These are phyloP conservation scores for Scaptomyza reducta DNA, from an alignment of 2,888 invertebrate genomes.

Conservation along the genomic window DNA sequence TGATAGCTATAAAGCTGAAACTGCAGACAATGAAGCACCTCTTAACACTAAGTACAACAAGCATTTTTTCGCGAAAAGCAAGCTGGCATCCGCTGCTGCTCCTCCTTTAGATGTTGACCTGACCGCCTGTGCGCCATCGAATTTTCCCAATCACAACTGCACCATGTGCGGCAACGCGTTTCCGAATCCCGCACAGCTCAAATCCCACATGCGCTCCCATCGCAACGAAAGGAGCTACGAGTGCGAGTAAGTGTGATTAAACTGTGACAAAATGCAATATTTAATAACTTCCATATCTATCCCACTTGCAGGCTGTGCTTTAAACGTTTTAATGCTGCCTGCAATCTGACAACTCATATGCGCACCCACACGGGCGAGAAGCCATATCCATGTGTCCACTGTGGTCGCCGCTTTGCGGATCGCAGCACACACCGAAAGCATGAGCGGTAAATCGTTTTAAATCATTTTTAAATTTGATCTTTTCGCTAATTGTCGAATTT, in stretches of 20 bases:
- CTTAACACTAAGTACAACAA: too few relatives aligned
- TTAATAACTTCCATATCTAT: background rate
- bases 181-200: conserved; percentile 32
- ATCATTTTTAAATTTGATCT: background rate
- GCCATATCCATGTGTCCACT: conserved; percentile 68
- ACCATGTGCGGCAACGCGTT: conserved; percentile 49
- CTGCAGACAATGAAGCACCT: background rate
- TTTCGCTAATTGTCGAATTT: background rate
- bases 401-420: conserved; percentile 80
- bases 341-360: conserved; percentile 78
- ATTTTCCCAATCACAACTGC: conserved; percentile 39
- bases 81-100: background rate
- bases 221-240: conserved; percentile 45
- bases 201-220: conserved; percentile 49
- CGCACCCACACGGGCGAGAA: conserved; percentile 81
- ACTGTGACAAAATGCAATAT: background rate
- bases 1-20: conserved; percentile 4
- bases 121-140: conserved; percentile 31
- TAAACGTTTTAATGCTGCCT: conserved; percentile 71
- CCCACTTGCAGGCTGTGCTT: conserved; percentile 61
- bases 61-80: too few relatives aligned
- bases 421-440: conserved; percentile 82
- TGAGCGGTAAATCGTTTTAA: conserved; percentile 68
- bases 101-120: conserved; percentile 30
- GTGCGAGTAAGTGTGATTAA: conserved; percentile 58